phyloP scores from a whole-genome alignment of 2,113 vertebrate genomes.

The Sakesphorus luctuosus region DNA sequence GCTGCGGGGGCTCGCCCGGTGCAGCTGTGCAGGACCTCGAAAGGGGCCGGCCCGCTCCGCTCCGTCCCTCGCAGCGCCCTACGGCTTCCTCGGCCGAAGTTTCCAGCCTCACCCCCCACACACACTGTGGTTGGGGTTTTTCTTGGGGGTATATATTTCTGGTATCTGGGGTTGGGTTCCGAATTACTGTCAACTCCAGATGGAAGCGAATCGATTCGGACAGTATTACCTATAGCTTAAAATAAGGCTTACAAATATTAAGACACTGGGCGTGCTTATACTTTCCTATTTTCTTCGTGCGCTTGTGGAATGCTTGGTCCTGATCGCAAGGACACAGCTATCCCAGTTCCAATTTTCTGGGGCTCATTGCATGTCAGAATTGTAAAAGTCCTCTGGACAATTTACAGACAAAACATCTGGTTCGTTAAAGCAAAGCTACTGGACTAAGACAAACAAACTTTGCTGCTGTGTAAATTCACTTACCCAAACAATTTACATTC shows the following conservation, averaged over 20 bases:
- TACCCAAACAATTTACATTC: slow-evolving; percentile 73
- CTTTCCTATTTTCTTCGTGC: neutral
- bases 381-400: slow-evolving; percentile 71
- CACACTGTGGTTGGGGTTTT: rapidly evolving
- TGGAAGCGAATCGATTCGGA: neutral
- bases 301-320: neutral
- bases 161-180: neutral
- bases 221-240: neutral
- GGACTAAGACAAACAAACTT: slow-evolving; percentile 79
- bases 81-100: neutral
- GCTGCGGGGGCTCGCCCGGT: neutral
- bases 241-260: neutral
- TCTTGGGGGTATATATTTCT: neutral
- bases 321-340: neutral
- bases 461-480: slow-evolving; percentile 69
- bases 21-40: too few species aligned
- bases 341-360: slow-evolving; percentile 28
- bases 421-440: slow-evolving; percentile 76
- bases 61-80: neutral
- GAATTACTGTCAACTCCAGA: neutral
- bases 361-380: slow-evolving; percentile 68
- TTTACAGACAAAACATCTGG: slow-evolving; percentile 78
- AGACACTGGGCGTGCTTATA: neutral
- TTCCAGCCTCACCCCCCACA: neutral
- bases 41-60: neutral